Conservation (phyloP, 2,797 vertebrate species). For the Diceros bicornis region DNA sequence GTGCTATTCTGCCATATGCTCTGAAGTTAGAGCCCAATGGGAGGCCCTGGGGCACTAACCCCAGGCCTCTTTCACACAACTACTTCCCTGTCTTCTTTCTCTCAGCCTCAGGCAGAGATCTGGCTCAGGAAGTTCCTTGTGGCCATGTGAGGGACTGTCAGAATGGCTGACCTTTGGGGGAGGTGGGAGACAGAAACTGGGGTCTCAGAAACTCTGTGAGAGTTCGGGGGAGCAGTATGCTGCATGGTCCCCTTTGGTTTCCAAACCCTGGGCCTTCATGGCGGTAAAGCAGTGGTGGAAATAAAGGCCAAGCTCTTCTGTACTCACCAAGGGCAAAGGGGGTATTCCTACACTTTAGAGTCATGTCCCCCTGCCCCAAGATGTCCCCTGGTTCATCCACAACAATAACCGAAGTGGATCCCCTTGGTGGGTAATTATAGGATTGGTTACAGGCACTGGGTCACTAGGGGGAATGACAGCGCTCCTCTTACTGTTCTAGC, state of each 20-base stretch:
- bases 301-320: neutral
- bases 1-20: neutral
- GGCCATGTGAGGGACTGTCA: neutral
- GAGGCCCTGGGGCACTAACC: neutral
- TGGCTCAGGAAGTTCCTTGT: neutral
- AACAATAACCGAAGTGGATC: neutral
- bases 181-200: neutral
- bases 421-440: accelerated
- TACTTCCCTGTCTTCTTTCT: neutral
- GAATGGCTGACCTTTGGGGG: neutral
- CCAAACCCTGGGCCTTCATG: neutral
- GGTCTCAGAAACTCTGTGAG: neutral
- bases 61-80: neutral
- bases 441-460: no score
- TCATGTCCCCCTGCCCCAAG: neutral
- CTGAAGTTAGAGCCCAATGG: neutral
- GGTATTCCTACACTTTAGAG: no score
- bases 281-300: no score
- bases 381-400: neutral
- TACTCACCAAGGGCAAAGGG: neutral
- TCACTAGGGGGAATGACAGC: no score
- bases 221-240: accelerated
- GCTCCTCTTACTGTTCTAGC: neutral
- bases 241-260: neutral
- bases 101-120: accelerated